Base-by-base conservation (phyloP, 2,888 invertebrate genomes). In the Agonum fuliginosum region DNA sequence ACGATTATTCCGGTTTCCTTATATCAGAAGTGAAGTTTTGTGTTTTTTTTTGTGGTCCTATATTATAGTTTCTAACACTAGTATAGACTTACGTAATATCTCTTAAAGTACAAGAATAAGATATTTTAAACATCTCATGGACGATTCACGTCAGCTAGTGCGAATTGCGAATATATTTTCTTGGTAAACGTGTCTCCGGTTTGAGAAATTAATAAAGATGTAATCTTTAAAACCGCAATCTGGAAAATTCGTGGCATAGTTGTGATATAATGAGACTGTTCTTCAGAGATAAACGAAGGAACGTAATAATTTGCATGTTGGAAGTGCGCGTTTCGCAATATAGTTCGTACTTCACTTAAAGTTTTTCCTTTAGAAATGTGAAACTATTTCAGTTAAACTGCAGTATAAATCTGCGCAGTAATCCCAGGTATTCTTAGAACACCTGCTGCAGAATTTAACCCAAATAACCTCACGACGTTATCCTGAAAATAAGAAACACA, bases 261-360 rank as follows among this genome's bases (percentile, higher is more conserved):
- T 51, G 54, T 54, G 72, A 58, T 58, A 73, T 58, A 58, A 58
- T n/a, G 41, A 62, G 58, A 62, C 30, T 62, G 58, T 62, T 12
- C 30, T 62, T 27, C 58, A 19, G 24, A 73, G 73, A 58, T 58
- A 73, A 73, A 73, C 37, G 54, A 37, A n/a, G n/a, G n/a, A 73
- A 73, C 73, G 37, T 34, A 41, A 41, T 73, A 54, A 73, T 54
- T 73, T 73, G 58, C 67, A 67, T 41, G 19, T 43, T 37, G 67
- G 22, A 67, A 22, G 22, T 22, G 34, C 20, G 67, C 22, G 22
- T 62, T 62, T 27, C 22, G 12, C 30, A 17, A 14, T 62, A 17
- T 17, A 67, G 10, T 67, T 67, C 37, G 3, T 41, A 22, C 67
- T 67, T 22, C 67, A 67, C 19, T 17, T 19, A 14, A 67, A 67